Evolutionary conservation across 1,140 invertebrate species (phyloP).

Genomic region (Muscidifurax raptorellus): DNA sequence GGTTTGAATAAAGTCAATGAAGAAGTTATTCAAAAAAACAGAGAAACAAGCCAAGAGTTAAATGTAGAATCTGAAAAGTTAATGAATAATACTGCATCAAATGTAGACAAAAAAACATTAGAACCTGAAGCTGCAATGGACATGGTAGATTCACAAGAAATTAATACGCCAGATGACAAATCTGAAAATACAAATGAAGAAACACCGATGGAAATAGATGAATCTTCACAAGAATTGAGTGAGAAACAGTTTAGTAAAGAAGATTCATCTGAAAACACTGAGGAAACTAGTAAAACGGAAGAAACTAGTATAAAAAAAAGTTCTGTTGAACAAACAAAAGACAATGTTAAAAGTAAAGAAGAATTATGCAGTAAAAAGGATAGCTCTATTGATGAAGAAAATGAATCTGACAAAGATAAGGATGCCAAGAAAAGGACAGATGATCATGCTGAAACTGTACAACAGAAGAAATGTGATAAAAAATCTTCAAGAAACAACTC

Average conservation of each 20-base stretch:
- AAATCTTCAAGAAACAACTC: neutral
- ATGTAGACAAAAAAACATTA: neutral
- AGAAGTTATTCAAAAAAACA: constrained; percentile 24
- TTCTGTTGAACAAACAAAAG: neutral
- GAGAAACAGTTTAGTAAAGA: neutral
- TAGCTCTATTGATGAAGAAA: neutral
- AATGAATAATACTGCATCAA: neutral
- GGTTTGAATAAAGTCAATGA: neutral
- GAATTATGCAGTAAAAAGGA: neutral
- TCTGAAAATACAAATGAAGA: constrained; percentile 8
- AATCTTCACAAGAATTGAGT: neutral
- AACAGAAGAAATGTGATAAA: constrained; percentile 9
- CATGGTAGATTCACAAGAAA: constrained; percentile 22
- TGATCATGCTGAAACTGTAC: neutral
- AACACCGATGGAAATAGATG: constrained; percentile 30
- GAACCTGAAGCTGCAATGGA: constrained; percentile 24
- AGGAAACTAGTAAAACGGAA: neutral
- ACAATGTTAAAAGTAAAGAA: neutral
- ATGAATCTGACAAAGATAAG: neutral
- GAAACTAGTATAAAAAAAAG: neutral
- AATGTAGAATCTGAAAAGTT: constrained; percentile 5
- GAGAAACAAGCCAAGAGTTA: constrained; percentile 7
- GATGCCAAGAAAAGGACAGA: neutral
- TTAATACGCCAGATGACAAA: neutral
- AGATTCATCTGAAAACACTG: neutral